Base-by-base conservation (phyloP, 1,140 invertebrate species). In the Meloidogyne exigua region DNA sequence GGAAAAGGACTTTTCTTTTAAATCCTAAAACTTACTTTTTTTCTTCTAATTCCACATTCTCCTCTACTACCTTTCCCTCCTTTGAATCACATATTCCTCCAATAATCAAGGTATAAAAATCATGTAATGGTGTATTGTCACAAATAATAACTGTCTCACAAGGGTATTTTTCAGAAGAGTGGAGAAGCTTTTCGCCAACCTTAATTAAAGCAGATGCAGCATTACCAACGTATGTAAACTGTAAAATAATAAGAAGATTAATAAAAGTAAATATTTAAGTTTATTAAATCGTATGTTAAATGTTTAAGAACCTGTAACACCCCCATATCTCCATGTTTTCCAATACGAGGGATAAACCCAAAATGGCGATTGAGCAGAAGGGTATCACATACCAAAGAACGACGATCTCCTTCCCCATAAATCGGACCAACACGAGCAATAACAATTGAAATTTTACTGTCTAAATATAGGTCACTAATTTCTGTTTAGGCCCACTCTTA, bases 201-300 rank as follows among this genome's bases (percentile, higher is more conserved):
- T 75, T 23, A 25, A 83, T 18, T 71, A 82, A 21, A n/a, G 82
- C 76, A 72, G 68, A 32, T 7, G 81, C 82, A 23, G 68, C 82
- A 72, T 82, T 82, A 15, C 82, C 81, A 44, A 80, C 81, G 42
- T 82, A 82, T 5, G 82, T 82, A n/a, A 82, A 75, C 82, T 82
- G 21, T 21, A 12, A 64, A 73, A 32, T 25, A n/a, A 7, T 12
- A n/a, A 57, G 21, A 57, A 7, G 9, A 57, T 7, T 7, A 57
- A 57, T 7, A 57, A n/a, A 7, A n/a, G 3, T n/a, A 68, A 26
- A 25, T 32, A 7, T 69, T 2, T n/a, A 23, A 71, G 13, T 74
- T 67, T 74, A 76, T 9, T n/a, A 57, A 25, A 65, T 74, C n/a
- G 4, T 74, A 28, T 11, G 0, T 32, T 9, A 73, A 79, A 25